Percentiles rank a stretch among this genome's conserved stretches.
phyloP scores from a whole-genome alignment of 2,797 vertebrate genomes.

The Clarias platycephalus region DNA sequence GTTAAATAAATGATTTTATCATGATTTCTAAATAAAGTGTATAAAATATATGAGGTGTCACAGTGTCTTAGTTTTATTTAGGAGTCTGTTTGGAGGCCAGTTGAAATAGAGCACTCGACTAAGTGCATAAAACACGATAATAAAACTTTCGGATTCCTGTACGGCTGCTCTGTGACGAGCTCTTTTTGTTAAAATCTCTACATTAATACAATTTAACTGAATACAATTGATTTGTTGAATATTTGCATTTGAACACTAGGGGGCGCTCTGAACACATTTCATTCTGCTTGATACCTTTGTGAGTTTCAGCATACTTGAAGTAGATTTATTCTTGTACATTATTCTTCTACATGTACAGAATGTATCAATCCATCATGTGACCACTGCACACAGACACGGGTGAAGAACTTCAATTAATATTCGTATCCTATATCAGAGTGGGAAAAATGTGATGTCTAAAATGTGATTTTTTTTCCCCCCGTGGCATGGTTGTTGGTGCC shows the following conservation, averaged over 20 bases:
- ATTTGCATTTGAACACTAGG: slow-evolving; percentile 26
- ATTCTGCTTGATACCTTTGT: no score
- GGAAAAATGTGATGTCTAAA: background rate
- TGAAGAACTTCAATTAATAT: background rate
- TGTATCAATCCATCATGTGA: background rate
- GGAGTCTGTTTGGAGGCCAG: background rate
- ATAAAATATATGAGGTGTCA: background rate
- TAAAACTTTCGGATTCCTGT: background rate
- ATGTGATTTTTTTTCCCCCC: background rate
- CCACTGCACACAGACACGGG: background rate
- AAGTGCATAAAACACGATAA: background rate
- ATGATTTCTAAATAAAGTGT: slow-evolving; percentile 20
- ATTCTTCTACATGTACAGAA: background rate
- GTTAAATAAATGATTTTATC: slow-evolving; percentile 19
- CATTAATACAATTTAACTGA: background rate
- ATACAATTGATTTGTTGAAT: background rate
- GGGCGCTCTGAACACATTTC: slow-evolving; percentile 18
- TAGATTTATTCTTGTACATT: background rate
- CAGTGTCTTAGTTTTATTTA: background rate
- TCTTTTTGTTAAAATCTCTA: background rate
- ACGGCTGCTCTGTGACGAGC: background rate
- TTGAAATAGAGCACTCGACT: background rate
- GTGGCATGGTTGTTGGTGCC: background rate
- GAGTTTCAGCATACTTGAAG: background rate
- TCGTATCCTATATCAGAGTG: background rate